phyloP scores from a whole-genome alignment of 2,113 vertebrate genomes.

The Climacteris rufus region DNA sequence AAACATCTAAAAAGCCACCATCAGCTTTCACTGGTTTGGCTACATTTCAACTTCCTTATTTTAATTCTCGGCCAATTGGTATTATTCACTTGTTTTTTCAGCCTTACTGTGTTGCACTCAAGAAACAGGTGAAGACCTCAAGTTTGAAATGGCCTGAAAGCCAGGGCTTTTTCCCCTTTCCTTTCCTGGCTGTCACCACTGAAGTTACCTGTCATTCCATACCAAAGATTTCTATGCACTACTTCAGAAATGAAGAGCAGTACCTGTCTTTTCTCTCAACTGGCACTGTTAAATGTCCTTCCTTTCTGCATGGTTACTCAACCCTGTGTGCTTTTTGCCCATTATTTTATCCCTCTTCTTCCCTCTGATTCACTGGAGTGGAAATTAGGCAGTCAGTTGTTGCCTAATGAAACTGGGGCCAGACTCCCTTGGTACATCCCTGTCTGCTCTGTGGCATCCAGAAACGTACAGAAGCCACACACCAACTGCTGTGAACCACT shows the following conservation, averaged over 20 bases:
- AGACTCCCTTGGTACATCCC: fast-evolving
- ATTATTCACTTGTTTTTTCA: neutral
- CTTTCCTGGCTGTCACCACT: neutral
- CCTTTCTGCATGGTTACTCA: neutral
- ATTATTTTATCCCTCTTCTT: neutral
- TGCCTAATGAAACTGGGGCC: fast-evolving
- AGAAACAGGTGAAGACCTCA: neutral
- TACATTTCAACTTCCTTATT: neutral
- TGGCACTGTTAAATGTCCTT: neutral
- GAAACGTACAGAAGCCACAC: neutral
- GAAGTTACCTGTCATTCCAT: neutral
- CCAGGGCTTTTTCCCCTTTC: neutral
- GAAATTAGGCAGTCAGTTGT: neutral
- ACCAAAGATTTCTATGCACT: neutral
- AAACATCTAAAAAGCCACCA: neutral
- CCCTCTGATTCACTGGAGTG: neutral
- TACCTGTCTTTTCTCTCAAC: neutral
- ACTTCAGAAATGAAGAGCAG: neutral
- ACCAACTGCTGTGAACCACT: neutral
- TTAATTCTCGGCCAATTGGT: neutral
- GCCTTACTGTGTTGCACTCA: neutral
- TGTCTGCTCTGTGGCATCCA: neutral
- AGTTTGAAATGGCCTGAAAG: neutral
- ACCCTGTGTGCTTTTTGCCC: neutral
- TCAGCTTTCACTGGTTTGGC: neutral